phyloP scores from a whole-genome alignment of 2,888 invertebrate species.

The Invenusta paracnida region DNA sequence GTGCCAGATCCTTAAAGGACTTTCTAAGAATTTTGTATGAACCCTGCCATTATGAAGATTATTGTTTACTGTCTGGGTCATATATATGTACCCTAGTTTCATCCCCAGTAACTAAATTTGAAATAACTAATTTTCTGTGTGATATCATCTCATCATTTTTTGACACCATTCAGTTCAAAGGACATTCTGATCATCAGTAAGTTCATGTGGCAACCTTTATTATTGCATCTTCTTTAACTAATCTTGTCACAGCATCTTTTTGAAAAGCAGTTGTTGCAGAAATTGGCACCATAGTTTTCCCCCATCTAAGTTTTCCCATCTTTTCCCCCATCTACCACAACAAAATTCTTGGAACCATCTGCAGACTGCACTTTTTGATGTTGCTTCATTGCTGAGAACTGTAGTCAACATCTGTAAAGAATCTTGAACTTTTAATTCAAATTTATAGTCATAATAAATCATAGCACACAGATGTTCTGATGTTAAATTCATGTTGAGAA shows the following conservation, averaged over 20 bases:
- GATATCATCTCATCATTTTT: background rate
- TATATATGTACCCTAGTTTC: too few relatives aligned
- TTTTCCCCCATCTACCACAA: background rate
- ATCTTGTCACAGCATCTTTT: background rate
- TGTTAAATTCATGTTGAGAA: background rate
- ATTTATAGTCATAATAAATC: background rate
- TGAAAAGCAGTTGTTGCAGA: background rate
- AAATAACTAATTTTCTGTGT: background rate
- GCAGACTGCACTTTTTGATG: background rate
- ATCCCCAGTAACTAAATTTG: too few relatives aligned
- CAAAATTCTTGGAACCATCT: background rate
- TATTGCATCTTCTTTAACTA: background rate
- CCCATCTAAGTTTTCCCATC: background rate
- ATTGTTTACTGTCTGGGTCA: too few relatives aligned
- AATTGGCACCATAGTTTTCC: too few relatives aligned
- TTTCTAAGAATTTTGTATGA: too few relatives aligned
- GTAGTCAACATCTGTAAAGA: background rate
- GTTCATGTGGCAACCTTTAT: background rate
- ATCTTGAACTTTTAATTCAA: background rate
- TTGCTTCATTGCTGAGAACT: background rate
- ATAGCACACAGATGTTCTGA: background rate
- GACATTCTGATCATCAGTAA: background rate
- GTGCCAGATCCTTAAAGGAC: too few relatives aligned
- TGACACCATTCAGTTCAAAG: background rate
- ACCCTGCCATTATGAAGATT: too few relatives aligned